Percentiles rank a stretch among this genome's conserved stretches.
Conservation (phyloP, 2,888 invertebrate species). For the Apamea anceps region DNA sequence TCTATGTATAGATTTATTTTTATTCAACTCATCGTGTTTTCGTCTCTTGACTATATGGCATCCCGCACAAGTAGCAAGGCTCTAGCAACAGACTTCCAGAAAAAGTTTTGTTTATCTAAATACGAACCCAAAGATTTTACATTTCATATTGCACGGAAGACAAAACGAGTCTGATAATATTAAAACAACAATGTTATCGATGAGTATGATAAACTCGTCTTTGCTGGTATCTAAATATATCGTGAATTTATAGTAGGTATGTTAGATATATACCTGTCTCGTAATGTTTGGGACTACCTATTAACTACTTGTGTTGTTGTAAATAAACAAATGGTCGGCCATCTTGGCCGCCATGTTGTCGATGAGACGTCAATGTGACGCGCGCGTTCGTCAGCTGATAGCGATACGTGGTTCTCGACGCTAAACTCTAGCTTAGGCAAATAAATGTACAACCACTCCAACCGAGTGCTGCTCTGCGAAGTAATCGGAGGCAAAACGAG, state of each 20-base stretch:
- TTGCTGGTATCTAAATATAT: constrained; percentile 32
- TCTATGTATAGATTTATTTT: constrained; percentile 15
- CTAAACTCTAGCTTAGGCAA: constrained; percentile 53
- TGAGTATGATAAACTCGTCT: constrained; percentile 38
- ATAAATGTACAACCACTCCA: constrained; percentile 37
- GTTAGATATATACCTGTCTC: constrained; percentile 51
- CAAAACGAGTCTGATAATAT: constrained; percentile 21
- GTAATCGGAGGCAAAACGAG: constrained; percentile 29
- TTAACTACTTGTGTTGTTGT: constrained; percentile 76
- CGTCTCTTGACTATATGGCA: background rate
- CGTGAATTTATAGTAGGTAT: constrained; percentile 24
- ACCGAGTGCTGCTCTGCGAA: constrained; percentile 33
- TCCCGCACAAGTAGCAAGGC: background rate
- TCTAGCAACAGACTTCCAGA: background rate
- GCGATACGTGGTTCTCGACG: constrained; percentile 68
- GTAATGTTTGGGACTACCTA: constrained; percentile 44
- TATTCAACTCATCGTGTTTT: background rate
- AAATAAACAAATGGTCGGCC: constrained; percentile 83
- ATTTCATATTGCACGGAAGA: background rate
- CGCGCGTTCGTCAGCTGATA: constrained; percentile 80
- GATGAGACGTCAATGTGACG: constrained; percentile 83
- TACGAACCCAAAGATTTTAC: background rate
- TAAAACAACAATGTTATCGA: constrained; percentile 46
- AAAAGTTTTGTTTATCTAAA: background rate
- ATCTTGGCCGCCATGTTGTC: constrained; percentile 85